phyloP scores from a whole-genome alignment of 2,797 vertebrate species.

The Pantherophis vulpinus region DNA sequence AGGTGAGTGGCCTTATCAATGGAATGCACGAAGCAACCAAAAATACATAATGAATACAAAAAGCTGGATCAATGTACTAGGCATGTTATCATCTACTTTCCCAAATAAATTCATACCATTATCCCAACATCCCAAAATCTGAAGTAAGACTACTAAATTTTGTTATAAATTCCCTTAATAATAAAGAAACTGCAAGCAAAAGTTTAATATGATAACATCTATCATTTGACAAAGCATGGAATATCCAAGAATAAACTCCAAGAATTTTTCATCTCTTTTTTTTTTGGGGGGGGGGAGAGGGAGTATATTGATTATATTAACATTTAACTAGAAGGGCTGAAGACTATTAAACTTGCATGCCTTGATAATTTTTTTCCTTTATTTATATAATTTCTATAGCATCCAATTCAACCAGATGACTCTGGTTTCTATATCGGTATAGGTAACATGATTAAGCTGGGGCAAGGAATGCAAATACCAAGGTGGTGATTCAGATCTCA shows the following conservation, averaged over 20 bases:
- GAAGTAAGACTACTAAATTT: background rate
- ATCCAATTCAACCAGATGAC: background rate
- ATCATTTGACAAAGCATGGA: background rate
- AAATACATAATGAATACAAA: background rate
- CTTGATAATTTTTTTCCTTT: background rate
- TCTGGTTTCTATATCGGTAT: background rate
- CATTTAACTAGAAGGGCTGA: background rate
- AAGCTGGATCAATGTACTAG: background rate
- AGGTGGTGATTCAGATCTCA: background rate
- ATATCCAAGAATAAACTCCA: background rate
- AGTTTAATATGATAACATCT: background rate
- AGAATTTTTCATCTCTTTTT: background rate
- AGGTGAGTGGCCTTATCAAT: background rate
- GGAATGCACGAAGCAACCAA: background rate
- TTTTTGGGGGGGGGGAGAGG: background rate
- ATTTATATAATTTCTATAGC: background rate
- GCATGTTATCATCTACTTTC: background rate
- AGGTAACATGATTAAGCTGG: background rate
- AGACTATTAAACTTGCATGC: background rate
- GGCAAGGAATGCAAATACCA: background rate
- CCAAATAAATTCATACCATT: background rate
- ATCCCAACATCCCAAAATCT: background rate
- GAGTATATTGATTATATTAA: background rate
- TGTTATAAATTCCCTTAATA: background rate
- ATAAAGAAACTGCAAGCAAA: background rate